Conservation (phyloP, 2,888 invertebrate species). For the Euproctis similis region DNA sequence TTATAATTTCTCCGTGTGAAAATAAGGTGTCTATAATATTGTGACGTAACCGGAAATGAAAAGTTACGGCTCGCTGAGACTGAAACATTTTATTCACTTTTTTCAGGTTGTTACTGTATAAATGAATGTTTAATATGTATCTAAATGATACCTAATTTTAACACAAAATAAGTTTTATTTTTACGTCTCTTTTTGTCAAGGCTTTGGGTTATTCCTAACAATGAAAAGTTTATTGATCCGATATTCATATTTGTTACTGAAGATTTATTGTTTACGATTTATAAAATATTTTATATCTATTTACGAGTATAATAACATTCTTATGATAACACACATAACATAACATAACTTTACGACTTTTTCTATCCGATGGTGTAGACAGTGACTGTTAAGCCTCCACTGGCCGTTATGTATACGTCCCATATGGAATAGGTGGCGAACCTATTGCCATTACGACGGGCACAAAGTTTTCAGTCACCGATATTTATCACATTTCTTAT, state of each 20-base stretch:
- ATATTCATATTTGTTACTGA: constrained; percentile 2
- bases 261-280: constrained; percentile 6
- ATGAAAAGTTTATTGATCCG: constrained; percentile 4
- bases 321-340: constrained; percentile 2
- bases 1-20: constrained; percentile 41
- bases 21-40: constrained; percentile 45
- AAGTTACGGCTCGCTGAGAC: constrained; percentile 22
- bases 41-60: constrained; percentile 38
- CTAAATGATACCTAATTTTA: no score
- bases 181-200: not conserved
- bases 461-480: no score
- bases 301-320: constrained; percentile 10
- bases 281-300: constrained; percentile 16
- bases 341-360: no score
- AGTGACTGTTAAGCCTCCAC: no score
- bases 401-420: not conserved
- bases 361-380: no score
- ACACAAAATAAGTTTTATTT: no score
- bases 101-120: constrained; percentile 20
- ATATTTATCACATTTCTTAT: no score
- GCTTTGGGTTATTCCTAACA: not conserved
- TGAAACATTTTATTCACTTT: constrained; percentile 19
- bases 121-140: not conserved
- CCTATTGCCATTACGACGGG: not conserved
- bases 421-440: not conserved